Percentiles rank a stretch among this genome's conserved stretches.
Conservation (phyloP, 2,113 vertebrate species). For the Pterocles gutturalis region DNA sequence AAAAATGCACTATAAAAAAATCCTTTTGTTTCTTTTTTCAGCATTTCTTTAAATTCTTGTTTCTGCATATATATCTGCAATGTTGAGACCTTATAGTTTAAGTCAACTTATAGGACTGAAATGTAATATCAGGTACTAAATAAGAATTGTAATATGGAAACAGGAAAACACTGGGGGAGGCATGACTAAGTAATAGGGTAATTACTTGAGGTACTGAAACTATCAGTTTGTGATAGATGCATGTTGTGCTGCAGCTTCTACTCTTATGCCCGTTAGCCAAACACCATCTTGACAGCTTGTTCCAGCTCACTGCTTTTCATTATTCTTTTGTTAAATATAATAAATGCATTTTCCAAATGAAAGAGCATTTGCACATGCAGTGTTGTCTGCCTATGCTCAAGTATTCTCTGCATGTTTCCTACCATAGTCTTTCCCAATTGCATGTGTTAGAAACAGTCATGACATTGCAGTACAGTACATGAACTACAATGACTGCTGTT, state of each 20-base stretch:
- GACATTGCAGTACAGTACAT: not conserved
- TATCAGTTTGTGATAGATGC: not conserved
- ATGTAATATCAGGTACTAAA: not conserved
- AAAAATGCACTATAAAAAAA: not conserved
- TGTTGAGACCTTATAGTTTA: not conserved
- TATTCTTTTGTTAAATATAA: not conserved
- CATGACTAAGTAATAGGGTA: not conserved
- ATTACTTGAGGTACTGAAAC: not conserved
- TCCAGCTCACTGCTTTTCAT: not conserved
- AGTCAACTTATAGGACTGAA: not conserved
- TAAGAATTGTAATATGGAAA: not conserved
- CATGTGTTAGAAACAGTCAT: not conserved
- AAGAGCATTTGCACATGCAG: not conserved
- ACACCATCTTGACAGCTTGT: not conserved
- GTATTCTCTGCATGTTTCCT: not conserved
- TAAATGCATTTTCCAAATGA: not conserved
- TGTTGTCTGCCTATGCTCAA: not conserved
- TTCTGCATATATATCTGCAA: not conserved
- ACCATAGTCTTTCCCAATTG: not conserved
- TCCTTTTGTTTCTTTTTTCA: not conserved
- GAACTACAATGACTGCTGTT: not conserved
- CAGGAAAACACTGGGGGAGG: not conserved
- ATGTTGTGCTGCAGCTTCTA: not conserved
- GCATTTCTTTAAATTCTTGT: not conserved
- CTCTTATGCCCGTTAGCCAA: not conserved